phyloP scores from a whole-genome alignment of 2,888 invertebrate genomes.

The Mythimna loreyi region DNA sequence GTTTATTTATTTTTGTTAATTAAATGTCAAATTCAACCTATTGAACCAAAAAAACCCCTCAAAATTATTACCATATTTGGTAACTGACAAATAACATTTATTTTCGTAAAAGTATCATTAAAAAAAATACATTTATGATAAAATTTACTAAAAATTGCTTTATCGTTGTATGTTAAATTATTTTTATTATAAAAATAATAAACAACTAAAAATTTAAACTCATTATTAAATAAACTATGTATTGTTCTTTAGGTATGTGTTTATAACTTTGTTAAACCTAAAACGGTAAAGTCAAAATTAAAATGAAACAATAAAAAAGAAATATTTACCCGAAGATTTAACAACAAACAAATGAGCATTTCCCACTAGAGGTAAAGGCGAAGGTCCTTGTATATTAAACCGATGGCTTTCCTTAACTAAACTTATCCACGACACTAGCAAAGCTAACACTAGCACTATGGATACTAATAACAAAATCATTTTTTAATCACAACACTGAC shows the following conservation, averaged over 20 bases:
- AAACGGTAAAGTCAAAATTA: neutral
- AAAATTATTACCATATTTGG: neutral
- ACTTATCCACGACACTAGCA: conserved; percentile 73
- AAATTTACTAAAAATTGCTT: no score
- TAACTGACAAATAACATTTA: no score
- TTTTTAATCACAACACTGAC: conserved; percentile 79
- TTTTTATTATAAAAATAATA: no score
- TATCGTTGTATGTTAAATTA: no score
- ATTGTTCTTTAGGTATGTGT: no score
- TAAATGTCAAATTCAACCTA: neutral
- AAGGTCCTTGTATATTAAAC: conserved; percentile 76
- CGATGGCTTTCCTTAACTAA: conserved; percentile 66
- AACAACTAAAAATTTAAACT: no score
- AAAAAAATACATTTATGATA: no score
- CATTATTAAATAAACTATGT: no score
- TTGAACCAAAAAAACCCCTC: no score
- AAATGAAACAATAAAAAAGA: neutral
- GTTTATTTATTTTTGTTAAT: neutral
- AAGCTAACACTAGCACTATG: conserved; percentile 55
- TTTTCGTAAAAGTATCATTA: no score
- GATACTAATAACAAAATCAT: conserved; percentile 66
- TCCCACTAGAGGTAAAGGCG: conserved; percentile 86
- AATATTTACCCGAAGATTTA: conserved; percentile 77
- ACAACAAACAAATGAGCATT: conserved; percentile 86
- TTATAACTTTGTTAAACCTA: no score